Conservation (phyloP, 2,888 invertebrate genomes). For the Caenorhabditis parvicauda region DNA sequence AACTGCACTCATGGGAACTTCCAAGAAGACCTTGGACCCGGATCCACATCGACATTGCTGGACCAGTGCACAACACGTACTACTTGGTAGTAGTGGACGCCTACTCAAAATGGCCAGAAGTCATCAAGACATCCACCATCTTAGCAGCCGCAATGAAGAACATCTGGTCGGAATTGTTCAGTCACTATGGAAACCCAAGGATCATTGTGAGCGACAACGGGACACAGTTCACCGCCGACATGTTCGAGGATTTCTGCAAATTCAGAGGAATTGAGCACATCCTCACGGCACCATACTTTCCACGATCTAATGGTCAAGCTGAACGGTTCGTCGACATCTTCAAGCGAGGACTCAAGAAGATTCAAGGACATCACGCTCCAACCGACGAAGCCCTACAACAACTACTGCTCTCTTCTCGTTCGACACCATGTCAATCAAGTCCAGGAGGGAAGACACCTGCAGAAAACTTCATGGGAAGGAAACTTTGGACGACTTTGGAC, state of each 20-base stretch:
- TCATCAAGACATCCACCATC: conserved; percentile 5
- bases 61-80: conserved; percentile 34
- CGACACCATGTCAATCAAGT: no score
- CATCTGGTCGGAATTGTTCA: conserved; percentile 16
- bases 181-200: conserved; percentile 22
- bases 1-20: conserved; percentile 21
- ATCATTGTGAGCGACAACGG: conserved; percentile 37
- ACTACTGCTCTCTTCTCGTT: no score
- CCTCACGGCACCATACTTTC: conserved; percentile 30
- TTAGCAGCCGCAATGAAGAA: conserved; percentile 10
- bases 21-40: conserved; percentile 56
- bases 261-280: conserved; percentile 13
- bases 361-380: no score
- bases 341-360: no score
- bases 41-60: conserved; percentile 65
- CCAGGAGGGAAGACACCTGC: no score
- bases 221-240: conserved; percentile 23
- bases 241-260: conserved; percentile 21
- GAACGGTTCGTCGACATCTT: conserved; percentile 41
- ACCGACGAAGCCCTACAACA: no score
- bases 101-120: conserved; percentile 65
- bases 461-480: no score
- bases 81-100: conserved; percentile 63
- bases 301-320: conserved; percentile 38
- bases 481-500: no score